Base-by-base conservation (phyloP, 1,140 invertebrate genomes). In the Asbolus verrucosus region DNA sequence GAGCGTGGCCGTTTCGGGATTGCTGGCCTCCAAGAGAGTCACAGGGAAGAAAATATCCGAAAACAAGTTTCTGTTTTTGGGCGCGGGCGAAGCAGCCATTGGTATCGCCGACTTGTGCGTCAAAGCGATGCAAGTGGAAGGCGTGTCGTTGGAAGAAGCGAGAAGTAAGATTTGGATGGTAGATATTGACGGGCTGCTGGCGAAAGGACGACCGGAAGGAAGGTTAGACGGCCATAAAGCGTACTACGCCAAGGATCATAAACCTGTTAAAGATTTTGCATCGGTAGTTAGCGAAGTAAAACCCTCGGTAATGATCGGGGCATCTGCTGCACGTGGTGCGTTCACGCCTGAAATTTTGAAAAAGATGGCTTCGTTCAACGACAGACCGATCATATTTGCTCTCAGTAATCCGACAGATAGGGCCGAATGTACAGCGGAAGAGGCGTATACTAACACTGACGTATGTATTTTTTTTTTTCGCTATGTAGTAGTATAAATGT, bases 361-460 rank as follows among this genome's bases (percentile, higher is more conserved):
- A 78, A 88, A 90, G 71, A 97, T 98, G 95, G 92, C 90, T 0
- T 84, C 87, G 63, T 91, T 92, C 79, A 96, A 94, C 73, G 88
- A 96, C 21, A 85, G 90, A 60, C 97, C 97, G 0, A 88, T 98
- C 63, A 92, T 98, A 59, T 98, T 98, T 82, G 96, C 97, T 11
- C 84, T 98, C 2, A 98, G 95, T 73, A 98, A 98, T 86, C 97
- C 97, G 13, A 98, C 97, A 0, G 91, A 88, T 78, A 96, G 96
- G 85, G 95, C 97, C 5, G 97, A 98, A 84, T 98, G 97, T 80
- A 98, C 97, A 1, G 96, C 97, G 13, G 92, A 97, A 78, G 89
- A 92, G 70, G 96, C 96, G 0, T 98, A 96, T 76, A 87, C 87
- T 19, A 75, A 92, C 76, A 97, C 96, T 2, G 88, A 97, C 76